These are phyloP conservation scores for Hyperoplus lanceolatus DNA, from an alignment of 2,797 vertebrate species.

Conservation along the genomic window DNA sequence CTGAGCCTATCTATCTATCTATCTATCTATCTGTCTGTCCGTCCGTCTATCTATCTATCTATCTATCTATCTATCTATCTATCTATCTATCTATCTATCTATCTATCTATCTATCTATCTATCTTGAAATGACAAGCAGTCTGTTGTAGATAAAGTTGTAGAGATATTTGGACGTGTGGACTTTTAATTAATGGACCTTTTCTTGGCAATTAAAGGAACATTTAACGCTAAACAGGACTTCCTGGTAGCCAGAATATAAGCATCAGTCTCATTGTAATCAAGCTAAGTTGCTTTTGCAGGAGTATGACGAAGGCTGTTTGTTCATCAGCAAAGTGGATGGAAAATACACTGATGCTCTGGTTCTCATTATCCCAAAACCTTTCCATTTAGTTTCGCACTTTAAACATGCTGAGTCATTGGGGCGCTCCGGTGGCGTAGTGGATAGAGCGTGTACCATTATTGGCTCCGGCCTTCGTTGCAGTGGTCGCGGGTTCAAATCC, in stretches of 20 bases:
- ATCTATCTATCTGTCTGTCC: too few species aligned
- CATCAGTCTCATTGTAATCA: not conserved
- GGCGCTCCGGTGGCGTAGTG: too few species aligned
- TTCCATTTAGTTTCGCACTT: not conserved
- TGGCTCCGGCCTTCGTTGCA: too few species aligned
- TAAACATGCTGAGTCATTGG: not conserved
- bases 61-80: too few species aligned
- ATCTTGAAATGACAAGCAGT: too few species aligned
- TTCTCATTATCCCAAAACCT: not conserved
- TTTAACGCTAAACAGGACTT: not conserved
- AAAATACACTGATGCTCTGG: not conserved
- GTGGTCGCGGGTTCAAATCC: too few species aligned
- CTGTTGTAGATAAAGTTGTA: not conserved
- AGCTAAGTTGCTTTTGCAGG: not conserved
- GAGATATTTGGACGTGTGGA: not conserved
- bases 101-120: too few species aligned
- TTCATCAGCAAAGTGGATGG: conserved; percentile 5
- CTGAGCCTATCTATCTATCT: too few species aligned
- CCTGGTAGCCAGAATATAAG: not conserved
- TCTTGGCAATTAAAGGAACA: conserved; percentile 10
- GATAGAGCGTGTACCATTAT: too few species aligned
- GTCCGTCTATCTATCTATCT: too few species aligned
- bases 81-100: too few species aligned
- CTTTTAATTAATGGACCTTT: not conserved
- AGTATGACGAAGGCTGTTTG: not conserved